A percentile compares a stretch with the other conserved stretches of the same genome.
Conservation (phyloP, 2,888 invertebrate species). For the Tortricodes alternella region DNA sequence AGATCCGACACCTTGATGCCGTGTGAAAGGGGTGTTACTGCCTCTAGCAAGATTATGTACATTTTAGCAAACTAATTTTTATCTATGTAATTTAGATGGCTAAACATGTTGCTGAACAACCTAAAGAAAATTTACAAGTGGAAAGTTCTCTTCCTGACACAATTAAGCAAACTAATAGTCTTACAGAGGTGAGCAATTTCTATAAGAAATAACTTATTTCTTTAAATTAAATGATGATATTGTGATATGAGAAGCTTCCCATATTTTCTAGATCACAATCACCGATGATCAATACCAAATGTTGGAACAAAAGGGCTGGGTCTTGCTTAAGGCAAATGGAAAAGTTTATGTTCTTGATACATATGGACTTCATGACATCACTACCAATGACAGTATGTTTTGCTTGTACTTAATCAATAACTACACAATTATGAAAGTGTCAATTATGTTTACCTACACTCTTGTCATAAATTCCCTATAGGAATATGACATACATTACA, state of each 20-base stretch:
- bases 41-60: too few species aligned
- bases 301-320: conserved; percentile 72
- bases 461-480: too few species aligned
- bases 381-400: conserved; percentile 61
- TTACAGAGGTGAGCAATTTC: conserved; percentile 55
- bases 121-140: conserved; percentile 40
- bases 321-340: conserved; percentile 62
- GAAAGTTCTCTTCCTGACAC: conserved; percentile 37
- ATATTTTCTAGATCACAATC: conserved; percentile 60
- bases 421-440: conserved; percentile 8
- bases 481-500: too few species aligned
- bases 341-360: conserved; percentile 67
- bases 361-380: conserved; percentile 69
- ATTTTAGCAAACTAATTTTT: too few species aligned
- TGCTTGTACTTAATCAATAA: neutral
- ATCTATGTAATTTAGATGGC: conserved; percentile 45
- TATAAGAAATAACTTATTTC: too few species aligned
- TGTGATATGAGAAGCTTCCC: too few species aligned
- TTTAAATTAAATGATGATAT: too few species aligned
- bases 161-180: conserved; percentile 46
- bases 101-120: conserved; percentile 39
- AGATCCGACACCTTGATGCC: too few species aligned
- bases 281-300: conserved; percentile 67
- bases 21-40: too few species aligned
- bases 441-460: too few species aligned